Evolutionary conservation across 2,888 invertebrate species (phyloP).

Genomic region (Agrotis puta): DNA sequence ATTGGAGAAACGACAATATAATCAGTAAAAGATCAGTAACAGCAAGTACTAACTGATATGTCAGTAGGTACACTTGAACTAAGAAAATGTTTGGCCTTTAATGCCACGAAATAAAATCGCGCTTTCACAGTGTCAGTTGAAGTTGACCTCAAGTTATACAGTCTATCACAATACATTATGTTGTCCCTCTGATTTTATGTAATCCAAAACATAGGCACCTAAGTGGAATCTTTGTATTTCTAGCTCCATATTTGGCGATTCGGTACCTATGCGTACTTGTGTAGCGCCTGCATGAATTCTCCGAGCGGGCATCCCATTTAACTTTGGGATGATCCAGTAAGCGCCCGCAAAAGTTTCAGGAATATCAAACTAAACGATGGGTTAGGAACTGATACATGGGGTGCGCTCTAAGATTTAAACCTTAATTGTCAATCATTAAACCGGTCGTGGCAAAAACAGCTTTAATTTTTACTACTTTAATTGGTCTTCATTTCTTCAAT

Average conservation of each 20-base stretch:
- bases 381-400: constrained; percentile 3
- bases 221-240: no score
- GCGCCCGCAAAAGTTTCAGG: constrained; percentile 8
- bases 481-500: neutral
- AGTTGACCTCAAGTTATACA: no score
- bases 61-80: neutral
- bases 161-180: no score
- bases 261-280: no score
- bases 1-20: constrained; percentile 59
- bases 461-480: no score
- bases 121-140: no score
- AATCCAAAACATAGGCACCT: no score
- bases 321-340: constrained; percentile 13
- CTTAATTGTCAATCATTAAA: no score
- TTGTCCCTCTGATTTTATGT: no score
- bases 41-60: neutral
- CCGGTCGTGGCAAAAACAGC: no score
- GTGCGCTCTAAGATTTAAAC: neutral
- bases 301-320: neutral
- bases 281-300: constrained; percentile 11
- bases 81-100: neutral
- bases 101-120: neutral
- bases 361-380: constrained; percentile 11
- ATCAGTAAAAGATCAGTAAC: constrained; percentile 8
- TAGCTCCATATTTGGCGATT: neutral